Conservation (phyloP, 2,113 vertebrate genomes). For the Strigops habroptila region DNA sequence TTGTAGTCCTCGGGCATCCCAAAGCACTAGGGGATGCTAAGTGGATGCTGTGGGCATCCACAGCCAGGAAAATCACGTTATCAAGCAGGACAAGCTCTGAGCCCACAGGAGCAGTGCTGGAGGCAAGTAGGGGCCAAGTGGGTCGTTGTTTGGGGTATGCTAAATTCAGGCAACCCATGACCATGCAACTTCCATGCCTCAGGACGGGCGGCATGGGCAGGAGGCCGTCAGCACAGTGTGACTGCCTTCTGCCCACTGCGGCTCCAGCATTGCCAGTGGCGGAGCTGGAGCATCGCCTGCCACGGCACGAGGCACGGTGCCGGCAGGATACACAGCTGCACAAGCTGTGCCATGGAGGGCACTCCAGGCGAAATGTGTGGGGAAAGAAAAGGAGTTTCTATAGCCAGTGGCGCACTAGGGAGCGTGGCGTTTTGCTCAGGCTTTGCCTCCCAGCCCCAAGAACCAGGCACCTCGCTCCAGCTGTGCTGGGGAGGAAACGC, state of each 20-base stretch:
- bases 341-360: not conserved
- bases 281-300: rapidly evolving
- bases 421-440: rapidly evolving
- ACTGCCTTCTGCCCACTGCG: not conserved
- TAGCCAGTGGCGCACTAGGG: not conserved
- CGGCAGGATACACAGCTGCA: not conserved
- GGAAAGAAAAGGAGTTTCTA: slow-evolving; percentile 25
- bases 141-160: not conserved
- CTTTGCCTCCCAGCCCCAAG: not conserved
- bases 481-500: slow-evolving; percentile 13
- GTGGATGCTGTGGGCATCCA: not conserved
- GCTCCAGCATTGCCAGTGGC: not conserved
- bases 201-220: rapidly evolving
- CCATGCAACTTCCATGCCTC: rapidly evolving
- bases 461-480: not conserved
- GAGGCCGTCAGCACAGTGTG: rapidly evolving
- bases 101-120: rapidly evolving
- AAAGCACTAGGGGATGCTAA: not conserved
- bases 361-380: not conserved
- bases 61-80: not conserved
- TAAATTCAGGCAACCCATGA: not conserved
- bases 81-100: not conserved
- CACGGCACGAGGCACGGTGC: not conserved
- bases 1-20: not conserved
- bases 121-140: not conserved